Percentiles rank a stretch among this genome's conserved stretches.
phyloP scores from a whole-genome alignment of 2,888 invertebrate genomes.

The Clusia tigrina region DNA sequence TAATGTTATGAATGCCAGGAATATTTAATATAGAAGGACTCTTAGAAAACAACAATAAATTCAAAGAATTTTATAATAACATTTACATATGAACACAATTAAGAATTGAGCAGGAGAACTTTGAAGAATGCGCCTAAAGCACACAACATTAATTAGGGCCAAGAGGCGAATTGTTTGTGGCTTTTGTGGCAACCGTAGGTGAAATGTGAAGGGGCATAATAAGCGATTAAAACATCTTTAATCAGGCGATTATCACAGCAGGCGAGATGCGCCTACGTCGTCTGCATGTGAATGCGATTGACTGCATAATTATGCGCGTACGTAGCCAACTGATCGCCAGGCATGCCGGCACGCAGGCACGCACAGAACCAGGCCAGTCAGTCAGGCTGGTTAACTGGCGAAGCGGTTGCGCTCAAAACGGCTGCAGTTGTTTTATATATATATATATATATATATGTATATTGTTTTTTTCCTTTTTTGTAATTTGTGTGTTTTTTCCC shows the following conservation, averaged over 20 bases:
- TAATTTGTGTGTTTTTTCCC: not conserved
- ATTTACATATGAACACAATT: too few relatives aligned
- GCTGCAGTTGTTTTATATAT: too few relatives aligned
- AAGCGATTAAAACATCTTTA: conserved; percentile 54
- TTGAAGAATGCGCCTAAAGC: too few relatives aligned
- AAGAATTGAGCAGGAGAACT: too few relatives aligned
- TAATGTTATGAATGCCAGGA: too few relatives aligned
- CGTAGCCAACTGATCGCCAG: not conserved
- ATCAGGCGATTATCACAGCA: conserved; percentile 60
- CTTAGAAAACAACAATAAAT: too few relatives aligned
- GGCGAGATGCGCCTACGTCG: conserved; percentile 37
- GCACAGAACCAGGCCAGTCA: not conserved
- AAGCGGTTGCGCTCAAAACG: not conserved
- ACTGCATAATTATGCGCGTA: conserved; percentile 5
- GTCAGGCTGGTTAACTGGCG: not conserved
- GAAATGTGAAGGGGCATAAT: conserved; percentile 15
- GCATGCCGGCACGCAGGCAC: not conserved
- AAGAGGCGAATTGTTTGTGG: too few relatives aligned
- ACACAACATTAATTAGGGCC: too few relatives aligned
- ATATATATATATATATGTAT: not conserved
- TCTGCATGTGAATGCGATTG: conserved; percentile 8
- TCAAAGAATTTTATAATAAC: too few relatives aligned
- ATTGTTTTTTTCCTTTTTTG: not conserved
- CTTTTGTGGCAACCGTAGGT: too few relatives aligned
- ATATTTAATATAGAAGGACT: too few relatives aligned